Conservation (phyloP, 2,113 vertebrate species). For the Chaetops frenatus region DNA sequence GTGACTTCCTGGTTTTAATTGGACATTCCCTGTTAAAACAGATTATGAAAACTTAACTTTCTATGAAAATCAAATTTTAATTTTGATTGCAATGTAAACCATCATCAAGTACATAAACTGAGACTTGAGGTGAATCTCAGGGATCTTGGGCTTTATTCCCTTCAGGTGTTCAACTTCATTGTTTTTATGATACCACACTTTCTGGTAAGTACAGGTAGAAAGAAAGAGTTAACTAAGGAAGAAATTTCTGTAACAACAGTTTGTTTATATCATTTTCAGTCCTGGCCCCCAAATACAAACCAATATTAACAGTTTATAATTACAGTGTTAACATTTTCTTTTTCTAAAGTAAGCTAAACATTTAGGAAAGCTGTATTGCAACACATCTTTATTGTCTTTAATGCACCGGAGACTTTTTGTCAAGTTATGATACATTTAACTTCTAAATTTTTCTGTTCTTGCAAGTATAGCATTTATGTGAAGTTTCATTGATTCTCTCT, state of each 20-base stretch:
- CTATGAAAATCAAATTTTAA: background rate
- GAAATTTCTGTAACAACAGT: constrained; percentile 51
- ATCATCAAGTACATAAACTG: background rate
- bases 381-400: constrained; percentile 59
- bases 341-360: constrained; percentile 72
- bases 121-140: background rate
- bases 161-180: background rate
- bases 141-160: background rate
- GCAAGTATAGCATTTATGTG: background rate
- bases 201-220: constrained; percentile 46
- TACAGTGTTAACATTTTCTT: constrained; percentile 71
- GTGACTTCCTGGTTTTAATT: background rate
- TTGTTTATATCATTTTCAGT: constrained; percentile 76
- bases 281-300: constrained; percentile 62
- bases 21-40: background rate
- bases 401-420: constrained; percentile 24
- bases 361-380: constrained; percentile 65
- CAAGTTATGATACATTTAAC: background rate
- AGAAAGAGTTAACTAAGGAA: constrained; percentile 52
- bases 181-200: background rate
- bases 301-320: constrained; percentile 72
- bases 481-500: background rate
- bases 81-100: background rate
- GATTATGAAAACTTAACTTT: background rate
- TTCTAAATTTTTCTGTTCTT: constrained; percentile 25